Base-by-base conservation (phyloP, 2,113 vertebrate genomes). In the Lethenteron camtschaticum region DNA sequence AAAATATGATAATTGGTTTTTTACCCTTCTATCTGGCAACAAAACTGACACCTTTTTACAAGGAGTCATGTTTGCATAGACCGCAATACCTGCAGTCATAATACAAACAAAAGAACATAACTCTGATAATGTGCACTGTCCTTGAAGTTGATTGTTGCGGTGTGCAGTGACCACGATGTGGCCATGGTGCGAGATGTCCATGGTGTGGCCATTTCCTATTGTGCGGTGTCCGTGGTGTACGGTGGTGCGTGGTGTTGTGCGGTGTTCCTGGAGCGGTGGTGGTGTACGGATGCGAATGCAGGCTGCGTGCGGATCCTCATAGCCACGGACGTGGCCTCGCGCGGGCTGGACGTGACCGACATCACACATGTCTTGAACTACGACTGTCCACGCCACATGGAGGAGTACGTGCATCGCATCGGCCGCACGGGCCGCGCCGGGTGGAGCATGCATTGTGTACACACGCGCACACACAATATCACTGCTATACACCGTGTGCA, bases 341-440 rank as follows among this genome's bases (percentile, higher is more conserved):
- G 90, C 20, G 94, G 94, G 11, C 79, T 99, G 3, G 94, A 99
- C 70, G 89, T 99, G 55, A 80, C 81, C 0, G 90, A 99, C 70
- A 79, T 99, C 72, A 94, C 89, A 0, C 89, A 96, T 1, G 89
- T 96, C 56, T 88, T 89, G 71, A 99, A 99, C 75, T 96, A 80
- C 0, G 90, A 99, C 75, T 96, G 96, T 68, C 94, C 92, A 16
- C 83, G 84, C n/a, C 95, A 96, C 74, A 86, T 95, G 56, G 92
- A 99, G 72, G 94, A 99, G 59, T 96, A 96, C 2, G 87, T 99
- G 11, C 94, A 99, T 71, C 83, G 94, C 71, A 79, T 99, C 41
- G 94, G 92, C 3, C 86, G 90, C 18, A 99, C 94, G 2, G 94
- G 92, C 57, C 82, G 94, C 78, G 90, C 92, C 58, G 90, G 94